Evolutionary conservation across 2,888 invertebrate species (phyloP).

Genomic region (Plebejus anna): DNA sequence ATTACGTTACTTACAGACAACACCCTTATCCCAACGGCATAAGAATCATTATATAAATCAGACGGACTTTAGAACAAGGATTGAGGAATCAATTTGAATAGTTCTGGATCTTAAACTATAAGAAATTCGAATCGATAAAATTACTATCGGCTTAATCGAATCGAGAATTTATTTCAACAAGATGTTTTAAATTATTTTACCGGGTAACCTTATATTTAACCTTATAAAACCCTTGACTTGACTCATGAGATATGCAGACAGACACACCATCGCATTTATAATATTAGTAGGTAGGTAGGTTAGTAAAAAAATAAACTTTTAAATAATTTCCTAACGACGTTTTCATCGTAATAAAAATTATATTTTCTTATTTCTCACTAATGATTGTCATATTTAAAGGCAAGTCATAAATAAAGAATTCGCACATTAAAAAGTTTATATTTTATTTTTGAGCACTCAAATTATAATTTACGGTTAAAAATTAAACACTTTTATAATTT

Average conservation of each 20-base stretch:
- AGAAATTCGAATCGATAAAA: neutral
- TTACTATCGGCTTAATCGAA: neutral
- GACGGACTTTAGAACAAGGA: slow-evolving; percentile 33
- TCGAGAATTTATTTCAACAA: neutral
- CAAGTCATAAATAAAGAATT: neutral
- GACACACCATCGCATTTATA: too few species aligned
- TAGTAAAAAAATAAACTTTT: too few species aligned
- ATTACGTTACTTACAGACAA: slow-evolving; percentile 13
- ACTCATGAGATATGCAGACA: too few species aligned
- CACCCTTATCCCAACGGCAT: neutral
- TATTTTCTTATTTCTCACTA: neutral
- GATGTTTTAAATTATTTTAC: neutral
- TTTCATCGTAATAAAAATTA: neutral
- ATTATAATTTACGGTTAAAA: neutral
- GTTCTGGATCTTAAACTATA: neutral
- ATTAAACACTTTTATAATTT: neutral
- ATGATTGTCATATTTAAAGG: neutral
- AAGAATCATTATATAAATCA: neutral
- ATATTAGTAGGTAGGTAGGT: too few species aligned
- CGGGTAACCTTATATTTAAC: neutral
- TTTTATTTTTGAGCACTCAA: neutral
- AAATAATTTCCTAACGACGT: too few species aligned
- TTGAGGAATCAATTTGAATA: slow-evolving; percentile 12
- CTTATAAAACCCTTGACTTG: too few species aligned
- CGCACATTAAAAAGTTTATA: neutral